These are phyloP conservation scores for Lepeophtheirus salmonis DNA, from an alignment of 1,140 invertebrate genomes.

Conservation along the genomic window DNA sequence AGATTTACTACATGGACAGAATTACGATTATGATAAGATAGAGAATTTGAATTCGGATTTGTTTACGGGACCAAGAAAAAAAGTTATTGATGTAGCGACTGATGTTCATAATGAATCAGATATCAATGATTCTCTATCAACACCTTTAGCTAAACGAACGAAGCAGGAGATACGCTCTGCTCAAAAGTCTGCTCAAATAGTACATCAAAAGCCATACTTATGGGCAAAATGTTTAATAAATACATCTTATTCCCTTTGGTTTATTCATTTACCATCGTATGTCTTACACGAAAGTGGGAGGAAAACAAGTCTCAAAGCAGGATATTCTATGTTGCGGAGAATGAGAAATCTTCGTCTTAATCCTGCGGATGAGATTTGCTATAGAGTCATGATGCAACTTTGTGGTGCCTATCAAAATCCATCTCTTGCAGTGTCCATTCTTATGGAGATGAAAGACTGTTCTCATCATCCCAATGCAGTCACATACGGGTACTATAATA, in stretches of 20 bases:
- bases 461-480: slow-evolving; percentile 90
- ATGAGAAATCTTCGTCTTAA: slow-evolving; percentile 34
- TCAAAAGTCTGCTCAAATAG: slow-evolving; percentile 55
- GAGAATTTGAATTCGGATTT: slow-evolving; percentile 12
- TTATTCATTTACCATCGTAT: slow-evolving; percentile 72
- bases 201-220: slow-evolving; percentile 44
- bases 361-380: slow-evolving; percentile 88
- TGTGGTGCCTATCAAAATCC: slow-evolving; percentile 87
- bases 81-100: too few species aligned
- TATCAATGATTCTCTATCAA: slow-evolving; percentile 25
- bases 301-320: background rate
- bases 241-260: slow-evolving; percentile 88
- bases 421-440: slow-evolving; percentile 75
- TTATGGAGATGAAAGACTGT: slow-evolving; percentile 85
- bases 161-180: slow-evolving; percentile 84
- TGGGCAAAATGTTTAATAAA: slow-evolving; percentile 80
- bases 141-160: slow-evolving; percentile 66
- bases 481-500: slow-evolving; percentile 75
- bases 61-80: too few species aligned
- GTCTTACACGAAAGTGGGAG: slow-evolving; percentile 26
- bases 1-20: slow-evolving; percentile 21
- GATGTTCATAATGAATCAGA: too few species aligned
- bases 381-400: slow-evolving; percentile 92
- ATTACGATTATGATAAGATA: slow-evolving; percentile 27
- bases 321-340: background rate